Percentiles rank a stretch among this genome's conserved stretches.
Evolutionary conservation across 2,113 vertebrate species (phyloP).

Genomic region (Protomyctophum bolini): DNA sequence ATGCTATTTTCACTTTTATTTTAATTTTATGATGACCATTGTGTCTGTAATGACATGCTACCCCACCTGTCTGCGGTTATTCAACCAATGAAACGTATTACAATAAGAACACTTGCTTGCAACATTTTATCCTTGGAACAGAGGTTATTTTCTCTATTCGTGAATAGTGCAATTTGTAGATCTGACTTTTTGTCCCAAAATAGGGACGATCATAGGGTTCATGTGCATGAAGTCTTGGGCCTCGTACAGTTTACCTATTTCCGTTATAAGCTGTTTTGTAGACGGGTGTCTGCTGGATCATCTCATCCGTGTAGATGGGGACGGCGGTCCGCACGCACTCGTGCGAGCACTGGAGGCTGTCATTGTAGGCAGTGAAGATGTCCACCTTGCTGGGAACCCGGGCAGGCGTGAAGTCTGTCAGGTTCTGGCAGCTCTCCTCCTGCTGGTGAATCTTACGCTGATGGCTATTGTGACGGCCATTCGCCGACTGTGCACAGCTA

Average conservation of each 20-base stretch:
- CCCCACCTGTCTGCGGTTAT: too few species aligned
- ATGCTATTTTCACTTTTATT: too few species aligned
- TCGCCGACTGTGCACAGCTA: slow-evolving; percentile 94
- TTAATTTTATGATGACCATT: too few species aligned
- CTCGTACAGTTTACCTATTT: slow-evolving; percentile 83
- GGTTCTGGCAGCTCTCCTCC: slow-evolving; percentile 98
- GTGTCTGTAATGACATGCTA: too few species aligned
- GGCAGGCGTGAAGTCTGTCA: slow-evolving; percentile 94
- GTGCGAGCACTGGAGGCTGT: slow-evolving; percentile 95
- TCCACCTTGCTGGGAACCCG: slow-evolving; percentile 95
- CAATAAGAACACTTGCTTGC: too few species aligned
- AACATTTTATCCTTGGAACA: too few species aligned
- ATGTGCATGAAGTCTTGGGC: too few species aligned
- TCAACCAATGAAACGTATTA: too few species aligned
- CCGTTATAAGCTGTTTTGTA: slow-evolving; percentile 95
- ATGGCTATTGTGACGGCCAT: slow-evolving; percentile 90
- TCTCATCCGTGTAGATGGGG: slow-evolving; percentile 91
- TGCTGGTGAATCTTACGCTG: slow-evolving; percentile 97
- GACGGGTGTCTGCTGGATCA: slow-evolving; percentile 88
- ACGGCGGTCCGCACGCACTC: slow-evolving; percentile 91
- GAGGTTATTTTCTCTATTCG: too few species aligned
- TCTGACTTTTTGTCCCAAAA: too few species aligned
- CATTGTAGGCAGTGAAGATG: slow-evolving; percentile 98
- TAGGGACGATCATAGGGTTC: too few species aligned
- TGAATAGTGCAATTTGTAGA: too few species aligned